A percentile compares a stretch with the other conserved stretches of the same genome.
These are phyloP conservation scores for Egretta garzetta DNA, from an alignment of 2,113 vertebrate genomes.

Conservation along the genomic window DNA sequence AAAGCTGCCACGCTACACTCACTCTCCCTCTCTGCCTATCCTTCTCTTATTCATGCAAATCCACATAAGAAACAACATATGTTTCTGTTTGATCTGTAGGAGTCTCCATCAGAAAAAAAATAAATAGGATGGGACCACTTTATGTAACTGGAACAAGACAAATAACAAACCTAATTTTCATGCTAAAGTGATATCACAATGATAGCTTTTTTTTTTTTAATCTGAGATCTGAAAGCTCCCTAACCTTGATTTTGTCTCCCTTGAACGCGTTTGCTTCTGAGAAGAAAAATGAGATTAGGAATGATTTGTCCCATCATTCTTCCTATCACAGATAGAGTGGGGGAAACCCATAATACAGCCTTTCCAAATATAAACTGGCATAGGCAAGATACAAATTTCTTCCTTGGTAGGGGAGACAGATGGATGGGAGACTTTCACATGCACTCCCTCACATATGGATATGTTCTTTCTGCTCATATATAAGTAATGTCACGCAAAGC, in stretches of 20 bases:
- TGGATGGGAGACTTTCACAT: neutral
- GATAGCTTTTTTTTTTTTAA: neutral
- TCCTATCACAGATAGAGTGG: neutral
- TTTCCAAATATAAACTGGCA: neutral
- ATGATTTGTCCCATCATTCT: neutral
- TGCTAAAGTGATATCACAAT: neutral
- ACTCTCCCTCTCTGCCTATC: neutral
- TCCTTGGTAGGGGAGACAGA: neutral
- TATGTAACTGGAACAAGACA: neutral
- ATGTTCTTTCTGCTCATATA: neutral
- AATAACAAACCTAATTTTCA: neutral
- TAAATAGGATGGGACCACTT: neutral
- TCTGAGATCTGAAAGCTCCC: neutral
- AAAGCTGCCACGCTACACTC: neutral
- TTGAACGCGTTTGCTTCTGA: neutral
- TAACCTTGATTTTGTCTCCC: neutral
- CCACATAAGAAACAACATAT: neutral
- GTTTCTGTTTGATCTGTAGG: neutral
- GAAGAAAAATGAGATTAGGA: neutral
- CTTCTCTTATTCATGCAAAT: neutral
- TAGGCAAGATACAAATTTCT: neutral
- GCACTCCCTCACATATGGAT: neutral
- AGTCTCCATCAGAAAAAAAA: neutral
- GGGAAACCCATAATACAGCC: neutral
- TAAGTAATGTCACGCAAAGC: neutral